Percentiles rank a stretch among this genome's conserved stretches.
phyloP scores from a whole-genome alignment of 2,888 invertebrate genomes.

The Yponomeuta sedellus region DNA sequence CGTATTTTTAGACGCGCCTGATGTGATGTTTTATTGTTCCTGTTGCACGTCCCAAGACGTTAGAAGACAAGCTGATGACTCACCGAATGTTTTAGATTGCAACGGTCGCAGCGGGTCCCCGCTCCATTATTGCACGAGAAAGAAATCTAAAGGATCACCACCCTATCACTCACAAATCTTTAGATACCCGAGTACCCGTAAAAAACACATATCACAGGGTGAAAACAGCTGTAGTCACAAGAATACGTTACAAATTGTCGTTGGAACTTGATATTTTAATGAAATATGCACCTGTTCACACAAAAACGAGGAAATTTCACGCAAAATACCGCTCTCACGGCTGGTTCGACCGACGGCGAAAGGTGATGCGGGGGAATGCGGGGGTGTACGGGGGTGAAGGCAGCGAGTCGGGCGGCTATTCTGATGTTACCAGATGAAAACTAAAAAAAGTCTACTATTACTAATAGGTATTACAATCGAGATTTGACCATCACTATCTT shows the following conservation, averaged over 20 bases:
- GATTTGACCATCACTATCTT: neutral
- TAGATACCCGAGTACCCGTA: slow-evolving; percentile 46
- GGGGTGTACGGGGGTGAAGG: slow-evolving; percentile 17
- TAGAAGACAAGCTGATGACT: slow-evolving; percentile 61
- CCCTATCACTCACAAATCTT: slow-evolving; percentile 52
- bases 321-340: slow-evolving; percentile 60
- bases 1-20: slow-evolving; percentile 1
- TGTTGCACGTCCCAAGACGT: slow-evolving; percentile 24
- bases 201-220: slow-evolving; percentile 47
- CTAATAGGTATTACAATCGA: neutral
- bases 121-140: slow-evolving; percentile 61
- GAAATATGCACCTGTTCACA: slow-evolving; percentile 62
- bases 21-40: neutral
- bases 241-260: slow-evolving; percentile 38
- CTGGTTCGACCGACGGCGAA: slow-evolving; percentile 28
- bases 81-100: slow-evolving; percentile 74
- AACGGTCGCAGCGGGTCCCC: slow-evolving; percentile 65
- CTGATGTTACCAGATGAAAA: neutral
- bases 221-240: slow-evolving; percentile 34
- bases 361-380: slow-evolving; percentile 35
- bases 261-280: slow-evolving; percentile 41
- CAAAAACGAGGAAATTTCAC: slow-evolving; percentile 65
- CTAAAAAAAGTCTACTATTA: neutral
- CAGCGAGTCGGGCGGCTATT: slow-evolving; percentile 8
- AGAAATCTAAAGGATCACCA: slow-evolving; percentile 57